Evolutionary conservation across 2,113 vertebrate species (phyloP).

Genomic region (Neodon shergylaensis): DNA sequence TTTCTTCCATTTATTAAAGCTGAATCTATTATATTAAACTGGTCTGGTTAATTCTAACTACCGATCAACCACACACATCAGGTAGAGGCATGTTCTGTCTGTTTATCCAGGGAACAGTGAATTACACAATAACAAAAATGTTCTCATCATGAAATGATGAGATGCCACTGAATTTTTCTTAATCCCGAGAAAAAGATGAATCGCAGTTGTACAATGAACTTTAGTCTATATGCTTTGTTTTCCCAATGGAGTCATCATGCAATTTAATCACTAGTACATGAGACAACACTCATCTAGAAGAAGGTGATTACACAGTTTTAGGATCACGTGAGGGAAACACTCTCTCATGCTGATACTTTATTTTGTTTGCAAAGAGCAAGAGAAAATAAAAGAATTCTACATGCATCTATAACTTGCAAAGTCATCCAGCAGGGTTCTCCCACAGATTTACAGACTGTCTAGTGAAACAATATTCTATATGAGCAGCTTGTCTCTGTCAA

Average conservation of each 20-base stretch:
- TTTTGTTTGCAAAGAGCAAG: neutral
- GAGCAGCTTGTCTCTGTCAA: neutral
- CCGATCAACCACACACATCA: too few species aligned
- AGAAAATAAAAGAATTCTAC: neutral
- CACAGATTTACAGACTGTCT: neutral
- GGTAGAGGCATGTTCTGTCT: neutral
- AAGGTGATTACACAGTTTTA: neutral
- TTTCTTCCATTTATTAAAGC: too few species aligned
- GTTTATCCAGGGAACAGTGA: neutral
- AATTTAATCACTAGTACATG: constrained; percentile 6
- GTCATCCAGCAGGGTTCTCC: neutral
- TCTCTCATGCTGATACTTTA: neutral
- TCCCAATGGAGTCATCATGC: neutral
- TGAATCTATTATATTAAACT: too few species aligned
- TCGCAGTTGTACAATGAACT: too few species aligned
- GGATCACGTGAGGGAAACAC: neutral
- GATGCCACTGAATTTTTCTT: neutral
- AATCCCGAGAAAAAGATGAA: neutral
- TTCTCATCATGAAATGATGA: neutral
- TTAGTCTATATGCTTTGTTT: neutral
- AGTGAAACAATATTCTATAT: neutral
- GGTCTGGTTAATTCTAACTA: too few species aligned
- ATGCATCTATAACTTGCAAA: neutral
- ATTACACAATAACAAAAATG: neutral
- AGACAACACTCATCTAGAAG: neutral